Percentiles rank a stretch among this genome's conserved stretches.
Conservation (phyloP, 1,140 invertebrate genomes). For the Cotesia glomerata region DNA sequence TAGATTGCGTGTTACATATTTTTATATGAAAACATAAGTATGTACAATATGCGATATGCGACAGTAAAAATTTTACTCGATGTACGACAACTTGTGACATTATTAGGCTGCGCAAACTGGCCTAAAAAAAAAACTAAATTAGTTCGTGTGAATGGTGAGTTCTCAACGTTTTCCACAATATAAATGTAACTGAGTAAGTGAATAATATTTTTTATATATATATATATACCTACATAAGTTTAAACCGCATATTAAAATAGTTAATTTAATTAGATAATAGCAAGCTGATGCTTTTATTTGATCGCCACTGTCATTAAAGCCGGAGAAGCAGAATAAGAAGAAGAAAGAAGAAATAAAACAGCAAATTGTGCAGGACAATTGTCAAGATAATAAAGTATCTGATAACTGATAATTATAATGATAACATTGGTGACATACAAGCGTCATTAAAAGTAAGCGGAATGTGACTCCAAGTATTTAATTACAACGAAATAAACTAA, state of each 20-base stretch:
- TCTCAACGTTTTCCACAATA: constrained; percentile 3
- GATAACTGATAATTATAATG: neutral
- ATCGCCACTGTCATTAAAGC: too few species aligned
- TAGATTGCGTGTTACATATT: too few species aligned
- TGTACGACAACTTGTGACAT: too few species aligned
- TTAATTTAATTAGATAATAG: too few species aligned
- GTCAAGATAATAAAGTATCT: too few species aligned
- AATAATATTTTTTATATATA: neutral
- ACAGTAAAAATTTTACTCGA: too few species aligned
- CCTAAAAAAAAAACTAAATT: constrained; percentile 2
- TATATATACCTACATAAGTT: neutral
- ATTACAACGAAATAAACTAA: neutral
- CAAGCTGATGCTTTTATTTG: too few species aligned
- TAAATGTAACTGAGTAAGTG: neutral
- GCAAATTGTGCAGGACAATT: too few species aligned
- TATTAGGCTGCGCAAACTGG: neutral
- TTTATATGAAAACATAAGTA: too few species aligned
- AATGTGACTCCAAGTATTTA: constrained; percentile 11
- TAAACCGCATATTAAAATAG: neutral
- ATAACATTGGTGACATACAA: neutral
- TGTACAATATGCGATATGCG: too few species aligned
- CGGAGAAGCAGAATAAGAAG: too few species aligned
- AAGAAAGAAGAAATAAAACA: too few species aligned
- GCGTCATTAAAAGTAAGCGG: neutral
- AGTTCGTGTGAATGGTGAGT: constrained; percentile 14